Conservation (phyloP, 2,888 invertebrate genomes). For the Drosophila conformis region DNA sequence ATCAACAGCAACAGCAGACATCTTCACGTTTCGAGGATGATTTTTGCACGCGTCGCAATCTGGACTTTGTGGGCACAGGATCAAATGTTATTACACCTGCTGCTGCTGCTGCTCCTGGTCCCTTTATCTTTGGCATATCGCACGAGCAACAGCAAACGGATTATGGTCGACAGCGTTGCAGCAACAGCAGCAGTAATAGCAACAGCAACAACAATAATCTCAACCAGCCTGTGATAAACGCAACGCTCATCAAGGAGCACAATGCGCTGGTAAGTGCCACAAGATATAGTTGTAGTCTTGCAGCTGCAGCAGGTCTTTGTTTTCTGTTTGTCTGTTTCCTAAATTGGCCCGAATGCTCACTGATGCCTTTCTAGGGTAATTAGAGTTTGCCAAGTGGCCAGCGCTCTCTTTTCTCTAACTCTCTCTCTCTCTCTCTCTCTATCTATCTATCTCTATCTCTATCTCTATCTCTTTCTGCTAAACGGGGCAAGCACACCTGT, state of each 20-base stretch:
- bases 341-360: slow-evolving; percentile 21
- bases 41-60: slow-evolving; percentile 80
- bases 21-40: slow-evolving; percentile 83
- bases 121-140: slow-evolving; percentile 88
- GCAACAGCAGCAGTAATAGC: slow-evolving; percentile 23
- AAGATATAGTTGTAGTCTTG: slow-evolving; percentile 24
- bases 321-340: background rate
- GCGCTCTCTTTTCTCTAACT: background rate
- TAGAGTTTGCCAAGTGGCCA: slow-evolving; percentile 34
- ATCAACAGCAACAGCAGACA: slow-evolving; percentile 3
- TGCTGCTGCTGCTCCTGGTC: slow-evolving; percentile 83
- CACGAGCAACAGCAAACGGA: slow-evolving; percentile 73
- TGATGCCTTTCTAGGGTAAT: slow-evolving; percentile 38
- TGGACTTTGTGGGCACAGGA: slow-evolving; percentile 55
- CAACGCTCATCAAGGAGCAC: slow-evolving; percentile 60
- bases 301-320: background rate
- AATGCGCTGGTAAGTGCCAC: slow-evolving; percentile 64
- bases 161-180: slow-evolving; percentile 40
- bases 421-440: background rate
- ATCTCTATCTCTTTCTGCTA: no score
- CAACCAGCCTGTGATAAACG: slow-evolving; percentile 75
- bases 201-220: slow-evolving; percentile 36
- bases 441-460: background rate
- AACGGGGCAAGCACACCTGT: slow-evolving; percentile 1
- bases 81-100: slow-evolving; percentile 10